Base-by-base conservation (phyloP, 2,888 invertebrate species). In the Amiota mariae region DNA sequence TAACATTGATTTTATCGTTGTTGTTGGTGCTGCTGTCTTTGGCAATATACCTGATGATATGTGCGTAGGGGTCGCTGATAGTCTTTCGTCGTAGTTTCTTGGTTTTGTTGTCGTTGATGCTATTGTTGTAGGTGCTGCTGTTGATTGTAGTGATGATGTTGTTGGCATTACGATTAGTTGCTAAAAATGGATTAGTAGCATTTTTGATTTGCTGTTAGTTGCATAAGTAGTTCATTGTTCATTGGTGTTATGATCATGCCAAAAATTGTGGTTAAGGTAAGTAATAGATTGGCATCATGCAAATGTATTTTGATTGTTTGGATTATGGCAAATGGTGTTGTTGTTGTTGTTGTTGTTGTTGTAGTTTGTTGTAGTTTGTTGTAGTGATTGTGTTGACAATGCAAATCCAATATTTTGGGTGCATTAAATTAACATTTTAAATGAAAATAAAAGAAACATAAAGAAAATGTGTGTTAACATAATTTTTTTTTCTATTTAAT, bases 161-260 rank as follows among this genome's bases (percentile, higher is more conserved):
- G 81, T 80, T 76, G 78, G 61, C 73, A 80, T 75, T 74, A 74
- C 83, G 79, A 79, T 85, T 85, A 83, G 85, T 85, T 84, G 87
- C 89, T 90, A 89, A 78, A 88, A 90, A 89, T 86, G 89, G 90
- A 88, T 90, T 90, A 89, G 85, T 84, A 75, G 81, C 76, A 77
- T 76, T 82, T 85, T 83, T 80, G 77, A 76, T 82, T 81, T 83
- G 82, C 86, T 85, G 82, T 87, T 85, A 87, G 79, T 86, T 76
- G 75, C 36, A 36, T 36, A 36, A 36, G 36, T 36, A 36, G 36
- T 36, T 36, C 36, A 36, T 63, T 67, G 73, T 76, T 24, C 68
- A 46, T 70, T 71, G 56, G 46, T 70, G n/a, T 73, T 36, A 36
- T 36, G 36, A 36, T 36, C 36, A 51, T 59, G 18, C 15, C 46